Conservation (phyloP, 2,113 vertebrate genomes). For the Cololabis saira region DNA sequence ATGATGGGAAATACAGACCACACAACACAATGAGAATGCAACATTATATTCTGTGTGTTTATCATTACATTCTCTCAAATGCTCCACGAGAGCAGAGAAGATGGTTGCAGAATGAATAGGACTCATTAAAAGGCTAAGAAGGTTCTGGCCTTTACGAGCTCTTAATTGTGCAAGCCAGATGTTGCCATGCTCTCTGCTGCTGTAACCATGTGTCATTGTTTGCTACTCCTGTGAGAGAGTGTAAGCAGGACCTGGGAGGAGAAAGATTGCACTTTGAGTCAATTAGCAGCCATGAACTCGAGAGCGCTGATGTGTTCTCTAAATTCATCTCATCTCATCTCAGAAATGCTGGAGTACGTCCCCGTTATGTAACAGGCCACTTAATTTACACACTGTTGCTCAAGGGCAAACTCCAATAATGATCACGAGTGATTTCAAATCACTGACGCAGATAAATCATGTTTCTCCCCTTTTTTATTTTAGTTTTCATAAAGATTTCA, state of each 20-base stretch:
- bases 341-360: conserved; percentile 40
- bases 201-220: conserved; percentile 30
- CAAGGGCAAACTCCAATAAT: conserved; percentile 46
- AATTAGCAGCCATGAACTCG: conserved; percentile 55
- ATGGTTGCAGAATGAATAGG: background rate
- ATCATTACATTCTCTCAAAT: background rate
- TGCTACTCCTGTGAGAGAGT: conserved; percentile 42
- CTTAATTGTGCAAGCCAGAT: conserved; percentile 14
- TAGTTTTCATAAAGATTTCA: conserved; percentile 4
- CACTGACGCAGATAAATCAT: conserved; percentile 46
- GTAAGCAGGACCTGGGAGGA: conserved; percentile 7
- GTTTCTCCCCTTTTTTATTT: background rate
- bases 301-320: conserved; percentile 38
- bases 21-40: background rate
- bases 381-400: conserved; percentile 49
- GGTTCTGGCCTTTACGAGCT: conserved; percentile 1
- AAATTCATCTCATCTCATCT: conserved; percentile 46
- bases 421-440: conserved; percentile 59
- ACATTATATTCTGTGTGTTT: background rate
- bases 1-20: conserved; percentile 8
- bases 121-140: background rate
- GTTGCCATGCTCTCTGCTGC: conserved; percentile 20
- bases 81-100: background rate
- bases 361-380: conserved; percentile 52
- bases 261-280: conserved; percentile 61